Conservation (phyloP, 2,113 vertebrate species). For the Falco punctatus region DNA sequence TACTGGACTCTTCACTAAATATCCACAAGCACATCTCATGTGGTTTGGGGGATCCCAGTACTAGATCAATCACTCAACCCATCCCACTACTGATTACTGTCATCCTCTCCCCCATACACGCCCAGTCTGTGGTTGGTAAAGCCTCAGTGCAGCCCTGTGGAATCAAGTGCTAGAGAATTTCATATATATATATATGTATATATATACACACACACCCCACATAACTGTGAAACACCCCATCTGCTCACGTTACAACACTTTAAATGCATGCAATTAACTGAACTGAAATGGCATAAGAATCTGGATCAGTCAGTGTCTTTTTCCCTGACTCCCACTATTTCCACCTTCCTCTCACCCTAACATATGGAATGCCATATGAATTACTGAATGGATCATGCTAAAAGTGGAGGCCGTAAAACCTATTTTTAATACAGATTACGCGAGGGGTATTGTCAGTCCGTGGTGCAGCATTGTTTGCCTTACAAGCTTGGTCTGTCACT, state of each 20-base stretch:
- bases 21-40: accelerated
- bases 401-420: constrained; percentile 2
- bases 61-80: background rate
- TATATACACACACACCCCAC: background rate
- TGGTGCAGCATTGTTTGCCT: constrained; percentile 24
- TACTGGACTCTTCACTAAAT: background rate
- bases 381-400: constrained; percentile 49
- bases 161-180: background rate
- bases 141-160: background rate
- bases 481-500: constrained; percentile 44
- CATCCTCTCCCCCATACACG: background rate
- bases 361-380: constrained; percentile 53
- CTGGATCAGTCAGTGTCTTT: constrained; percentile 34
- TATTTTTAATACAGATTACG: constrained; percentile 50
- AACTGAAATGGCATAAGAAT: constrained; percentile 46
- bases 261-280: constrained; percentile 40
- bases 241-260: constrained; percentile 51
- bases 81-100: background rate
- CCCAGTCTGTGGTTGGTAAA: background rate
- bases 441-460: background rate
- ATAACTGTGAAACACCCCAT: constrained; percentile 58
- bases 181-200: background rate
- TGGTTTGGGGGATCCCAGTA: background rate
- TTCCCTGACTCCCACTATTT: background rate
- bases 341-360: constrained; percentile 61